A percentile compares a stretch with the other conserved stretches of the same genome.
Evolutionary conservation across 2,888 invertebrate genomes (phyloP).

Genomic region (Clostera curtula): DNA sequence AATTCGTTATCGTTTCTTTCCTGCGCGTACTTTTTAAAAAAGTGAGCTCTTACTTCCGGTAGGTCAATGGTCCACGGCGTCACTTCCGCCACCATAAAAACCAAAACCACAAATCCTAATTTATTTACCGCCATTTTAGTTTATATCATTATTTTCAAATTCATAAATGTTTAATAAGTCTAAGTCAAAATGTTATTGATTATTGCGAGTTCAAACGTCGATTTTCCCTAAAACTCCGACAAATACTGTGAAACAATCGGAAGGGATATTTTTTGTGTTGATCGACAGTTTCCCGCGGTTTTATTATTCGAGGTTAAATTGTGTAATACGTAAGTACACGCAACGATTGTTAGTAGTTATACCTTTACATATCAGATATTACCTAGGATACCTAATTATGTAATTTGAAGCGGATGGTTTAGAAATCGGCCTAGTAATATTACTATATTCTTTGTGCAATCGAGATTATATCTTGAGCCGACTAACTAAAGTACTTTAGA

Average conservation of each 20-base stretch:
- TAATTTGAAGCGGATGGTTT: conserved; percentile 2
- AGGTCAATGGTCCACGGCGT: conserved; percentile 55
- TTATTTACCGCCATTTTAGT: conserved; percentile 26
- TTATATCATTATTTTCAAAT: too few species aligned
- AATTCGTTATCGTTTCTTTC: conserved; percentile 13
- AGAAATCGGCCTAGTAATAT: too few species aligned
- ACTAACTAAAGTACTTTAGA: too few species aligned
- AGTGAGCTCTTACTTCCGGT: conserved; percentile 42
- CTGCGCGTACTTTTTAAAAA: conserved; percentile 34
- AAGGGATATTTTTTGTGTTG: conserved; percentile 43
- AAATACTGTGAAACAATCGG: conserved; percentile 35
- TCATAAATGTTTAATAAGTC: too few species aligned
- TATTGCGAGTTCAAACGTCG: conserved; percentile 15
- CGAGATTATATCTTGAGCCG: too few species aligned
- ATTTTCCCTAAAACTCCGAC: conserved; percentile 17
- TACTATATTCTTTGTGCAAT: too few species aligned
- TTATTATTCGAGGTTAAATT: conserved; percentile 39
- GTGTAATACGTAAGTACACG: conserved; percentile 22
- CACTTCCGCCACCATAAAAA: conserved; percentile 32
- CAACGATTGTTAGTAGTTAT: too few species aligned
- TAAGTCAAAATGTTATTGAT: too few species aligned
- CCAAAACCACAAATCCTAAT: conserved; percentile 19
- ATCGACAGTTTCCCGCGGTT: conserved; percentile 52
- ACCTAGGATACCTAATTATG: too few species aligned
- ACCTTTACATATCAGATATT: too few species aligned